phyloP scores from a whole-genome alignment of 2,797 vertebrate genomes.

The Pteropus rufus region DNA sequence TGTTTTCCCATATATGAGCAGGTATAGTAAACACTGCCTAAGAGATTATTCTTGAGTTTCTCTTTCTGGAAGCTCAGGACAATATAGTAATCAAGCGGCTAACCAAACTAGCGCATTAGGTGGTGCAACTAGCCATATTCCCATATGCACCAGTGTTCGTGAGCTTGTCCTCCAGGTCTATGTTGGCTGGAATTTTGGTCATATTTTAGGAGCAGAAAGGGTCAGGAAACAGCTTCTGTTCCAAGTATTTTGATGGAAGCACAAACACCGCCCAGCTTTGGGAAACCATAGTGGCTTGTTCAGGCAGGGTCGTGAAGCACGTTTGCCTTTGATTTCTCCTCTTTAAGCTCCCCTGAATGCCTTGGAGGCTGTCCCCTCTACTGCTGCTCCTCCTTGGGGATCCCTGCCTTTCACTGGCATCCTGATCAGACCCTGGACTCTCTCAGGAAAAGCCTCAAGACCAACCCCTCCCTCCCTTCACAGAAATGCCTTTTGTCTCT shows the following conservation, averaged over 20 bases:
- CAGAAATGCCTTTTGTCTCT: background rate
- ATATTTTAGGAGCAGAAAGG: background rate
- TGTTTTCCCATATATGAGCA: background rate
- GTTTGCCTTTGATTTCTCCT: background rate
- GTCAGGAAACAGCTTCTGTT: background rate
- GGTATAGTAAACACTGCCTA: background rate
- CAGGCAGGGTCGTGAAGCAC: background rate
- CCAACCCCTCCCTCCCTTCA: background rate
- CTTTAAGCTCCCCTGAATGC: background rate
- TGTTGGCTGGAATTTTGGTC: background rate
- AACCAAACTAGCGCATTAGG: background rate
- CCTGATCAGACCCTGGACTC: background rate
- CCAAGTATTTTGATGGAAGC: background rate
- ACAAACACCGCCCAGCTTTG: background rate
- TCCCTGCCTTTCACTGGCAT: background rate
- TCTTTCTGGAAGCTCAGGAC: background rate
- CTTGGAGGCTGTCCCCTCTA: background rate
- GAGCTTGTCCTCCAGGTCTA: background rate
- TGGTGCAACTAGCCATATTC: background rate
- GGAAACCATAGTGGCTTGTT: background rate
- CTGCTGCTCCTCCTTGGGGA: background rate
- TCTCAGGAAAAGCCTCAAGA: background rate
- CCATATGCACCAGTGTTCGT: rapidly evolving
- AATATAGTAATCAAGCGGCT: rapidly evolving
- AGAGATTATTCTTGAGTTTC: background rate